phyloP scores from a whole-genome alignment of 2,888 invertebrate genomes.

The Beris morrisii region DNA sequence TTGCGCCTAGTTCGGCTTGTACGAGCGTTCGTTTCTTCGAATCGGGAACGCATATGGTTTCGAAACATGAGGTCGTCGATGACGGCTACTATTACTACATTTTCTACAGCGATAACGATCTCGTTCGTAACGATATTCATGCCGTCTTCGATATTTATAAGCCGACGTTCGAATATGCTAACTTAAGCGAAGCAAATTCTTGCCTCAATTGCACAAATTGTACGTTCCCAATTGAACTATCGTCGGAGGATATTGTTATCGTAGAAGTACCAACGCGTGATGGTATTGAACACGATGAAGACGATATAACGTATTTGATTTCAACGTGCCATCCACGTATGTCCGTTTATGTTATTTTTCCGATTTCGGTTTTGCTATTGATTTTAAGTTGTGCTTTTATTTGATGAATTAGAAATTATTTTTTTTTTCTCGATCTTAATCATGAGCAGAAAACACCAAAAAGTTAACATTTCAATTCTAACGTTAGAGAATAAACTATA shows the following conservation, averaged over 20 bases:
- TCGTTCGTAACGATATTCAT: conserved; percentile 77
- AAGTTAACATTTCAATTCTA: too few species aligned
- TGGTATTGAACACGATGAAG: conserved; percentile 73
- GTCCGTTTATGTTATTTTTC: conserved; percentile 78
- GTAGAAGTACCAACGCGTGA: conserved; percentile 82
- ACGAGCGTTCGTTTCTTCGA: conserved; percentile 70
- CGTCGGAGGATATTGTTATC: conserved; percentile 77
- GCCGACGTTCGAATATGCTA: conserved; percentile 76
- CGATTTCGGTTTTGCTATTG: conserved; percentile 72
- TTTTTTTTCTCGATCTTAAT: neutral
- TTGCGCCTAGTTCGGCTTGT: conserved; percentile 70
- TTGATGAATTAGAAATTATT: conserved; percentile 56
- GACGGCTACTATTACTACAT: conserved; percentile 89
- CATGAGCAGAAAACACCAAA: too few species aligned
- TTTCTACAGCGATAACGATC: conserved; percentile 84
- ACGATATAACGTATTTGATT: conserved; percentile 70
- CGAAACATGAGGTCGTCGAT: conserved; percentile 69
- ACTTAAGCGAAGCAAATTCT: conserved; percentile 49
- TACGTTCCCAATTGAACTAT: conserved; percentile 69
- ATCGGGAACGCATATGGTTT: conserved; percentile 67
- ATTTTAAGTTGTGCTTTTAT: conserved; percentile 81
- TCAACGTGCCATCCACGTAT: conserved; percentile 81
- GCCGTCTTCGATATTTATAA: conserved; percentile 83
- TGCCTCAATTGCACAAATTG: conserved; percentile 80
- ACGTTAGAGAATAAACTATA: too few species aligned